Base-by-base conservation (phyloP, 1,140 invertebrate genomes). In the Wiebesia pumilae region DNA sequence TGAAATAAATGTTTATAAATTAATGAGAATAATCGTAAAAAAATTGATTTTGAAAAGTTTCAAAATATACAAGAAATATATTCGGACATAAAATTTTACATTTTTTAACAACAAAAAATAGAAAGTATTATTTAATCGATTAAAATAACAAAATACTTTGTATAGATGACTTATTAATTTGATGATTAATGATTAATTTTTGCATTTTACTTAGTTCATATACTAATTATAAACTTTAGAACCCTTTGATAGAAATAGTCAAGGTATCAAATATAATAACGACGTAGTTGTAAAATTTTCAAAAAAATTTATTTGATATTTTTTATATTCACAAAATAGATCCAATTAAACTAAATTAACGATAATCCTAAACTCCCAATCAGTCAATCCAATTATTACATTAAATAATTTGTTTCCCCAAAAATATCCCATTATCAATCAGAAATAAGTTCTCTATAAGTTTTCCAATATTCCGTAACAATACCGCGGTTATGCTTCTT, bases 331-430 rank as follows among this genome's bases (percentile, higher is more conserved):
- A 47, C 14, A 54, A 54, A 54, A 54, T 3, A 54, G 27, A 62
- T 27, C 24, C 4, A 27, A 27, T 27, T 27, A 62, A 4, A 27
- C 10, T 4, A 27, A 62, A 27, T 27, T 62, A 62, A 27, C 21
- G 4, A 62, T 0, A n/a, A 33, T 33, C 71, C 40, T 27, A 19
- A 75, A 75, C n/a, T 43, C 71, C 71, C 12, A 3, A 10, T 75
- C 71, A 75, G 71, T n/a, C 19, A n/a, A 75, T 75, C 71, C 27
- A 75, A n/a, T 10, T 43, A 43, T 75, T 24, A 75, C 38, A 75
- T 3, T n/a, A 75, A 75, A 75, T 75, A 75, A 75, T 75, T 75
- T 75, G 71, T 75, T 75, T 75, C 71, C 21, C 71, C 40, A 75
- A 75, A 75, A 75, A 12, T 73, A 43, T 75, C 71, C 71, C 40